Base-by-base conservation (phyloP, 37 sponge, comb jelly and placozoan genomes). In the Hormiphora californensis region DNA sequence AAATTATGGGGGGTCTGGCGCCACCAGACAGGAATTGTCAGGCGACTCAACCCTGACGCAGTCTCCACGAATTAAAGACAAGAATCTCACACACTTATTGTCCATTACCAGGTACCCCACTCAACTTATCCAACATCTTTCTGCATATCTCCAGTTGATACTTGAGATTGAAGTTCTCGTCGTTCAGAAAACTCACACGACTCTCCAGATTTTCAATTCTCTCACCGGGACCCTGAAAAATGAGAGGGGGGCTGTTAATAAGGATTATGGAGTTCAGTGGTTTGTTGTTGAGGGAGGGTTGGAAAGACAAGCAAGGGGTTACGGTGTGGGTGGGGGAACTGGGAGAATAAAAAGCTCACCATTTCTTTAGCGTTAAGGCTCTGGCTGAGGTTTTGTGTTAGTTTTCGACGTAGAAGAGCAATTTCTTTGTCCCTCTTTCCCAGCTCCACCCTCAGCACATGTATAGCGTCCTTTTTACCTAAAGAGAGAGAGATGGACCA, bases 121-220 rank as follows among this genome's bases (percentile, higher is more conserved):
- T 43, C 2, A 73, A 22, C 43, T 73, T 73, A 36, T 73, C 81
- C 1, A 73, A 28, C 81, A 73, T 73, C 25, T 73, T 73, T 22
- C 81, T 1, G 23, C 81, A 73, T 2, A 73, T 73, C 22, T 73
- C 81, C 43, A 73, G 22, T 17, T 73, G 81, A 46, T 73, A 73
- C 81, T 73, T 73, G 46, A 73, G 44, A 46, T 73, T 73, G 44
- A 73, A 73, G 81, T 73, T 73, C 81, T 73, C 81, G 81, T 73
- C 81, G 81, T 73, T 73, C 22, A 73, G 81, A 17, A 73, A 73
- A 2, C 46, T 9, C 4, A 73, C 81, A 1, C 81, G 81, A 23
- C 46, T 32, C 44, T 73, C 81, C 27, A 73, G 38, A 28, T 73
- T 73, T 15, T 73, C 36, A 36, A 73, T 73, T 9, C 81, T 43